Conservation (phyloP, 2,888 invertebrate genomes). For the Tipula unca region DNA sequence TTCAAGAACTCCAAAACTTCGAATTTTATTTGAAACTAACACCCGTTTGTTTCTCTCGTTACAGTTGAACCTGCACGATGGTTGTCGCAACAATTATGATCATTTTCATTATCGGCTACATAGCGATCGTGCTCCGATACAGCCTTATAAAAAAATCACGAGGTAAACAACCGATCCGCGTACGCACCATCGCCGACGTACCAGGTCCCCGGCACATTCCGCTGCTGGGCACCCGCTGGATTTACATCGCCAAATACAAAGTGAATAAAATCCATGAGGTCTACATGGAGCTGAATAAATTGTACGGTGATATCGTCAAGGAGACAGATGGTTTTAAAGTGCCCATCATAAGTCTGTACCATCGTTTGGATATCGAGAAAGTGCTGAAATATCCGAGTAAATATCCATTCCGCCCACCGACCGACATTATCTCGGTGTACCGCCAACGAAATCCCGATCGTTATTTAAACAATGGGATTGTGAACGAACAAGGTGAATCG, state of each 20-base stretch:
- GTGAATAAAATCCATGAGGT: constrained; percentile 70
- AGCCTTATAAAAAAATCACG: neutral
- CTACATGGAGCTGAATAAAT: constrained; percentile 65
- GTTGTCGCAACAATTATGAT: neutral
- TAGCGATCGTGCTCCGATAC: neutral
- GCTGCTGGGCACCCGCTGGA: constrained; percentile 71
- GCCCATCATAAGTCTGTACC: constrained; percentile 64
- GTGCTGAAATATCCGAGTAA: constrained; percentile 64
- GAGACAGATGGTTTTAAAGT: constrained; percentile 68
- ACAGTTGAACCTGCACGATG: neutral
- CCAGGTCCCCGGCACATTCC: constrained; percentile 70
- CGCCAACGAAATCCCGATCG: constrained; percentile 64
- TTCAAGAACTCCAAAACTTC: too few species aligned
- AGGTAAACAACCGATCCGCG: neutral
- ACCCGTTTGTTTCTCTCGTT: neutral
- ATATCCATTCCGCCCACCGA: constrained; percentile 72
- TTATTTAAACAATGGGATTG: constrained; percentile 72
- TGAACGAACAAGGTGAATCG: constrained; percentile 71
- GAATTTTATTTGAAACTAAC: neutral
- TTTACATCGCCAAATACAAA: constrained; percentile 60
- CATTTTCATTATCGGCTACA: neutral
- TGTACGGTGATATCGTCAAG: constrained; percentile 67
- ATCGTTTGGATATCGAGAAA: constrained; percentile 62
- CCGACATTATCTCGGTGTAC: constrained; percentile 71
- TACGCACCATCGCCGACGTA: constrained; percentile 42